These are phyloP conservation scores for Trematomus loennbergii DNA, from an alignment of 2,113 vertebrate species.

Conservation along the genomic window DNA sequence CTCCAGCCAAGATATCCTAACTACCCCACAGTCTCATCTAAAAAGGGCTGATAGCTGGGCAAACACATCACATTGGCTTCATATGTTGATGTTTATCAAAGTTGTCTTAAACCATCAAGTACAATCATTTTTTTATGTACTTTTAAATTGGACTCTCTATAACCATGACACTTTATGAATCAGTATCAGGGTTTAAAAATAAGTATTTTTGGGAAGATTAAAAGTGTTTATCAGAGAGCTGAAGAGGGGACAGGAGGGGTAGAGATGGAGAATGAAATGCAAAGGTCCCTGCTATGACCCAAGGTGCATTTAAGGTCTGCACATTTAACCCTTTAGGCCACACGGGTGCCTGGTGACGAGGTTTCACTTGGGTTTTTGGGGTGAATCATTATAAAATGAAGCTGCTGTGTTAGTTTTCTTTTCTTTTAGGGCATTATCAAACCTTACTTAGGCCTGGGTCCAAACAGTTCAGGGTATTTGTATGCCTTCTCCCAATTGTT, in stretches of 20 bases:
- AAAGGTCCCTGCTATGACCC: not conserved
- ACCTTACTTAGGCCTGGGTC: not conserved
- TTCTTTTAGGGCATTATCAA: not conserved
- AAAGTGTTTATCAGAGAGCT: not conserved
- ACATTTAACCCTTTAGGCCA: not conserved
- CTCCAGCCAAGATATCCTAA: constrained; percentile 23
- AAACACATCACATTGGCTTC: not conserved
- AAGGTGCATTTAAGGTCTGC: not conserved
- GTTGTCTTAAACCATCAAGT: not conserved
- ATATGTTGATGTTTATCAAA: not conserved
- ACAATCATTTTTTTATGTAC: not conserved
- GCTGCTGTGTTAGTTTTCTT: not conserved
- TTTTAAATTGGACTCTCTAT: not conserved
- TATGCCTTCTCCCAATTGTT: not conserved
- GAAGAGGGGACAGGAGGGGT: not conserved
- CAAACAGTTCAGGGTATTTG: not conserved
- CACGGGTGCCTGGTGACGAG: not conserved
- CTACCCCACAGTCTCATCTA: constrained; percentile 6
- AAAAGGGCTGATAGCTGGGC: not conserved
- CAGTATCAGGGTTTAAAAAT: not conserved
- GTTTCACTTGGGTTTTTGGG: not conserved
- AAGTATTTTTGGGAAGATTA: not conserved
- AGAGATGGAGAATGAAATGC: not conserved
- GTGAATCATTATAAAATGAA: not conserved
- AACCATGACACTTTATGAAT: not conserved